A percentile compares a stretch with the other conserved stretches of the same genome.
These are phyloP conservation scores for Macquaria australasica DNA, from an alignment of 2,113 vertebrate species.

Conservation along the genomic window DNA sequence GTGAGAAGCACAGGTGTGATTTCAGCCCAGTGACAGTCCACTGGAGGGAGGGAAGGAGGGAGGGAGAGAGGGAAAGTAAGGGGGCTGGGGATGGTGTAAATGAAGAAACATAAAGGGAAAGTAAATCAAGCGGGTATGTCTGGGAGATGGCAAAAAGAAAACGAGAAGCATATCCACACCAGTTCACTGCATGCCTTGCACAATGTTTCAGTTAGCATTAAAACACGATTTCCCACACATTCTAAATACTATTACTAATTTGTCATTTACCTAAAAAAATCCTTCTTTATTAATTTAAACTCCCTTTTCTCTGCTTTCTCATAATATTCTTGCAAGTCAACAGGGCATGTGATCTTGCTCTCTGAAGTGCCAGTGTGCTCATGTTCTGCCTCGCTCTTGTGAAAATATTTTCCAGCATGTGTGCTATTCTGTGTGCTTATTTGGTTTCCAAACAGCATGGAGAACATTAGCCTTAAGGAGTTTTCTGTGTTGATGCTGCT, in stretches of 20 bases:
- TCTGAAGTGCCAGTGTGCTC: constrained; percentile 74
- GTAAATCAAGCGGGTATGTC: constrained; percentile 46
- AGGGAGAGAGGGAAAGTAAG: neutral
- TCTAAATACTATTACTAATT: constrained; percentile 57
- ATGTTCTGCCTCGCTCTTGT: constrained; percentile 69
- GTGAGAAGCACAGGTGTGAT: constrained; percentile 82
- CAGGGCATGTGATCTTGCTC: constrained; percentile 68
- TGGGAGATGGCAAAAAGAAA: constrained; percentile 23
- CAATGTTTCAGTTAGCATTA: constrained; percentile 54
- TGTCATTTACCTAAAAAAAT: constrained; percentile 54
- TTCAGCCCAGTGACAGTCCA: constrained; percentile 76
- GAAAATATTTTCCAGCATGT: constrained; percentile 81
- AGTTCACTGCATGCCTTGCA: constrained; percentile 50
- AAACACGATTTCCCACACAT: constrained; percentile 26
- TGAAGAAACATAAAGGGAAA: neutral
- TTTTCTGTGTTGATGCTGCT: constrained; percentile 70
- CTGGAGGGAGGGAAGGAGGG: constrained; percentile 54
- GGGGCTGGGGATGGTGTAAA: no score
- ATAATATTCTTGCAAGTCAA: constrained; percentile 59
- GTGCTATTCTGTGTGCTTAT: constrained; percentile 80
- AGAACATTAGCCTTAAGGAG: constrained; percentile 82
- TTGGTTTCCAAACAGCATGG: constrained; percentile 80
- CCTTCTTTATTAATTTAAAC: constrained; percentile 48
- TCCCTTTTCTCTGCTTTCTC: constrained; percentile 33
- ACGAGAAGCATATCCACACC: constrained; percentile 21